phyloP scores from a whole-genome alignment of 2,888 invertebrate genomes.

The Petrolisthes cinctipes region DNA sequence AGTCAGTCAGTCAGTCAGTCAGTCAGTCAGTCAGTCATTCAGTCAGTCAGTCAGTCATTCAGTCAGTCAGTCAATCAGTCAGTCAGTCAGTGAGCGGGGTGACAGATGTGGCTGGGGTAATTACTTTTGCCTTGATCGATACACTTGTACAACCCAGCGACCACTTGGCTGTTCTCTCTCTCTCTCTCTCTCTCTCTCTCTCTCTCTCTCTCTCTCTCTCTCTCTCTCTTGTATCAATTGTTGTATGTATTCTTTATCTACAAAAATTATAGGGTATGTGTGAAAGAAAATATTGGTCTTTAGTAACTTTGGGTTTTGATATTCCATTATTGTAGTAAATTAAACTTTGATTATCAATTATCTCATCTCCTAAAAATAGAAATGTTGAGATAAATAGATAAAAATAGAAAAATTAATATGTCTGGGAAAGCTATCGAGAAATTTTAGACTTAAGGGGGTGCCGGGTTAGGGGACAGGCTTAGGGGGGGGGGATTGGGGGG shows the following conservation, averaged over 20 bases:
- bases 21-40: too few species aligned
- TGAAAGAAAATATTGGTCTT: background rate
- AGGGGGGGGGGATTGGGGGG: too few species aligned
- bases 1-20: too few species aligned
- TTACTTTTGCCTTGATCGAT: conserved; percentile 2
- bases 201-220: conserved; percentile 21
- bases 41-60: too few species aligned
- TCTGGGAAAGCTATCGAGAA: too few species aligned
- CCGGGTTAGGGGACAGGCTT: too few species aligned
- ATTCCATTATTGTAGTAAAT: background rate
- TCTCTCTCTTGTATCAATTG: conserved; percentile 6
- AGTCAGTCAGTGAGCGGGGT: background rate
- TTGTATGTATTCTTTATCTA: background rate
- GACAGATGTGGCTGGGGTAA: background rate
- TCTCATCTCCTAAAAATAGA: too few species aligned
- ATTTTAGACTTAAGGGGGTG: too few species aligned
- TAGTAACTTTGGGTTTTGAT: background rate
- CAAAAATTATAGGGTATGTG: background rate
- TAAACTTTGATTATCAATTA: too few species aligned
- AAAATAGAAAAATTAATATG: too few species aligned
- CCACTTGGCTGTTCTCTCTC: background rate
- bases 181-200: conserved; percentile 16
- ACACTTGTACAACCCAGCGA: background rate
- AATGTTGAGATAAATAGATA: too few species aligned
- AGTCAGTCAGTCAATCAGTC: too few species aligned